Percentiles rank a stretch among this genome's conserved stretches.
Evolutionary conservation across 2,888 invertebrate species (phyloP).

Genomic region (Xylota sylvarum): DNA sequence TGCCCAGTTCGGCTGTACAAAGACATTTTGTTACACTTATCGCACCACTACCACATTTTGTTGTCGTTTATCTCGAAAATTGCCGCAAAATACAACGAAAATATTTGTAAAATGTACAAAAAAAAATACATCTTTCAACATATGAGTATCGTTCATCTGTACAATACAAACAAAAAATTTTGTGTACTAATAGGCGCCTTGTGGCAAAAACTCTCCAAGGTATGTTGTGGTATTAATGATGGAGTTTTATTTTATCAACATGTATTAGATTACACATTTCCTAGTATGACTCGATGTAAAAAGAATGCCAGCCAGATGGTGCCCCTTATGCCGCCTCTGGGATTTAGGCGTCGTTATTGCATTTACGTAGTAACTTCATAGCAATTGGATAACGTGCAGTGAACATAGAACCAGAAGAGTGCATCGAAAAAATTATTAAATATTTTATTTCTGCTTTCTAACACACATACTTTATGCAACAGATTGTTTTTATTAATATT

Average conservation of each 20-base stretch:
- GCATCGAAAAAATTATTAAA: too few relatives aligned
- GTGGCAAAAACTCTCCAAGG: neutral
- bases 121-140: neutral
- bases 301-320: slow-evolving; percentile 33
- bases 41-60: neutral
- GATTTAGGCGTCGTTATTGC: slow-evolving; percentile 10
- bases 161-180: neutral
- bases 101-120: slow-evolving; percentile 10
- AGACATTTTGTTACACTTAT: slow-evolving; percentile 15
- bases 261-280: slow-evolving; percentile 56
- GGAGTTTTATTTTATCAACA: slow-evolving; percentile 37
- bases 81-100: neutral
- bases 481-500: too few relatives aligned
- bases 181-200: slow-evolving; percentile 3
- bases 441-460: too few relatives aligned
- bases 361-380: slow-evolving; percentile 20
- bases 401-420: neutral
- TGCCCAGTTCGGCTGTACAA: neutral
- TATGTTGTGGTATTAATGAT: slow-evolving; percentile 8
- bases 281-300: slow-evolving; percentile 41
- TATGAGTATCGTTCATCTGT: neutral
- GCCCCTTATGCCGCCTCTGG: neutral
- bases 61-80: slow-evolving; percentile 16
- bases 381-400: slow-evolving; percentile 14
- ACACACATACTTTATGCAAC: too few relatives aligned